These are phyloP conservation scores for Apodemia hepburni DNA, from an alignment of 2,888 invertebrate species.

Conservation along the genomic window DNA sequence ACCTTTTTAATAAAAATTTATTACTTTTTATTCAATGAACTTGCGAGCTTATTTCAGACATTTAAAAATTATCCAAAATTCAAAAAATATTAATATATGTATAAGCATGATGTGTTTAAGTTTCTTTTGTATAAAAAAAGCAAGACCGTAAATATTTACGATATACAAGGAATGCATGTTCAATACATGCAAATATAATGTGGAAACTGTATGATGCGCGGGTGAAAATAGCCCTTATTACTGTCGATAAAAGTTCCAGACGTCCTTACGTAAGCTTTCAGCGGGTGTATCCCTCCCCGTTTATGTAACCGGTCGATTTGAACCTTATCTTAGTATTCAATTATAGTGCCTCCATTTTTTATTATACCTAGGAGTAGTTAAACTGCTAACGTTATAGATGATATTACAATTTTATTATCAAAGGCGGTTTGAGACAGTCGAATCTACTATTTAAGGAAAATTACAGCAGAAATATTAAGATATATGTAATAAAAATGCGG, in stretches of 20 bases:
- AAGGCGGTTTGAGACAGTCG: background rate
- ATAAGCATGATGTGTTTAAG: too few relatives aligned
- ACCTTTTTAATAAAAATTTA: too few relatives aligned
- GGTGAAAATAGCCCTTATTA: slow-evolving; percentile 40
- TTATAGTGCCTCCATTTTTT: slow-evolving; percentile 24
- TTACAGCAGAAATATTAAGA: too few relatives aligned
- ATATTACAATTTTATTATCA: background rate
- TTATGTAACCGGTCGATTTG: slow-evolving; percentile 68
- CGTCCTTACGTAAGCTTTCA: slow-evolving; percentile 69
- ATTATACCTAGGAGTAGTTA: slow-evolving; percentile 1
- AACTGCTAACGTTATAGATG: background rate
- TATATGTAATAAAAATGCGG: too few relatives aligned
- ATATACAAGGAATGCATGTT: background rate
- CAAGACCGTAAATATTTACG: too few relatives aligned
- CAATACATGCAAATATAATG: background rate
- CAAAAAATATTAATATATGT: too few relatives aligned
- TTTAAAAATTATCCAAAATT: too few relatives aligned
- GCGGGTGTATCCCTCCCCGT: slow-evolving; percentile 52
- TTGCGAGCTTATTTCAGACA: too few relatives aligned
- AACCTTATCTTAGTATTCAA: slow-evolving; percentile 35
- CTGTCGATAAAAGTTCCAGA: slow-evolving; percentile 38
- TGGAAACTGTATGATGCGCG: slow-evolving; percentile 27
- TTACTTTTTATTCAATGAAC: too few relatives aligned
- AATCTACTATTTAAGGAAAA: too few relatives aligned
- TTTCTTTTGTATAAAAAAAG: too few relatives aligned